Base-by-base conservation (phyloP, 2,797 vertebrate species). In the Oophaga sylvatica region DNA sequence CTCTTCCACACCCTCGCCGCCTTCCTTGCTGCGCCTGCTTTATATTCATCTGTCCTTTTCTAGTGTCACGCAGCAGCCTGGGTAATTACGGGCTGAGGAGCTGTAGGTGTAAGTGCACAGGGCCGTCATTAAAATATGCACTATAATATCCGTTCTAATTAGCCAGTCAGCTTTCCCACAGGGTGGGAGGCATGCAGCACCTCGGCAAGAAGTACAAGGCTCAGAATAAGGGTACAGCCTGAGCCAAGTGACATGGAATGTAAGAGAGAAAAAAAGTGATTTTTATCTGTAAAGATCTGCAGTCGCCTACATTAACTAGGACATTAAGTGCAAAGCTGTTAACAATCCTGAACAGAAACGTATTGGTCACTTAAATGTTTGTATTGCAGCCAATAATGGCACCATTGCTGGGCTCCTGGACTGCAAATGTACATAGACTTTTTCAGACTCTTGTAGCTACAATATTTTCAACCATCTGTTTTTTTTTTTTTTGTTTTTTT, bases 91-190 rank as follows among this genome's bases (percentile, higher is more conserved):
- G 73, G 60, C 84, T 86, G 22, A 29, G 29, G 71, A 88, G 81
- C 79, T 35, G 60, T 90, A 80, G 88, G 70, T 86, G 56, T 90
- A 89, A 1, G 62, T 60, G n/a, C 31, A 12, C 76, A 20, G 0
- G 63, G 73, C 19, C 0, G 73, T 53, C 80, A 67, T 80, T 78
- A 86, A 78, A 29, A 45, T 19, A 70, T 80, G 63, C 79, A 60
- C 84, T 16, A 85, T 87, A 80, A 79, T 65, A 75, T 90, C 90
- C 41, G 70, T 26, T 79, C 83, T 90, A 83, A 86, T 89, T 85
- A 82, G 31, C 11, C 6, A 35, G 29, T 89, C 57, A 20, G 78
- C 35, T 22, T 85, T 70, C 90, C 87, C 22, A 53, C 5, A 70
- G 12, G 13, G 48, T 63, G 86, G 88, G 85, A 71, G 73, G 16